Base-by-base conservation (phyloP, 2,797 vertebrate genomes). In the Meda fulgida region DNA sequence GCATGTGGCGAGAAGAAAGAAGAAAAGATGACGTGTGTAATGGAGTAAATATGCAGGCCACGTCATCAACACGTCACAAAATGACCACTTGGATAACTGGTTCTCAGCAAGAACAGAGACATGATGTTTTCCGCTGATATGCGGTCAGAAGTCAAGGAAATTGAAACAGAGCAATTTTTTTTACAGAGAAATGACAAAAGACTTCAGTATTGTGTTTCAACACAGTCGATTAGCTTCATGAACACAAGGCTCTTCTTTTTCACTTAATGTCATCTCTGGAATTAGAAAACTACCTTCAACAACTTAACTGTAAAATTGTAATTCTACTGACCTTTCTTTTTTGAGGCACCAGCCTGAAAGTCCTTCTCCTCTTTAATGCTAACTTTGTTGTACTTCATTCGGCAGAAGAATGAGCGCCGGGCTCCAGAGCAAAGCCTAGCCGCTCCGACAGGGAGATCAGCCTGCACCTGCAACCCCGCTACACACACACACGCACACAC, bases 391-490 rank as follows among this genome's bases (percentile, higher is more conserved):
- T 93, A 96, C 91, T 97, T 98, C 90, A 99, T 97, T 71, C 97
- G 96, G 86, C 97, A 99, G 93, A 99, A 99, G 92, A 99, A 99
- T 53, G 97, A 99, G 76, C 97, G 96, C 0, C 98, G 95, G 26
- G 97, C 97, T 1, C 97, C 98, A 1, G 97, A 95, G 91, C 95
- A 96, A 73, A 98, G 91, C 9, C 92, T 94, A 4, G 93, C 90
- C 10, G 95, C 93, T 78, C 95, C 94, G 8, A 94, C 90, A 36
- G 96, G 96, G 84, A 97, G 94, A 92, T 97, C 95, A 84, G 95
- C 93, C 88, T 95, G 96, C 69, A 97, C 96, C 95, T 96, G 97
- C 80, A 98, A 94, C 89, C 97, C 97, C 82, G 97, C 95, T 96
- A 90, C 60, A 89, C 67, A 31, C 78, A 66, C 18, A 82, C 63